Percentiles rank a stretch among this genome's conserved stretches.
Conservation (phyloP, 2,797 vertebrate genomes). For the Scomberomorus guttatus region DNA sequence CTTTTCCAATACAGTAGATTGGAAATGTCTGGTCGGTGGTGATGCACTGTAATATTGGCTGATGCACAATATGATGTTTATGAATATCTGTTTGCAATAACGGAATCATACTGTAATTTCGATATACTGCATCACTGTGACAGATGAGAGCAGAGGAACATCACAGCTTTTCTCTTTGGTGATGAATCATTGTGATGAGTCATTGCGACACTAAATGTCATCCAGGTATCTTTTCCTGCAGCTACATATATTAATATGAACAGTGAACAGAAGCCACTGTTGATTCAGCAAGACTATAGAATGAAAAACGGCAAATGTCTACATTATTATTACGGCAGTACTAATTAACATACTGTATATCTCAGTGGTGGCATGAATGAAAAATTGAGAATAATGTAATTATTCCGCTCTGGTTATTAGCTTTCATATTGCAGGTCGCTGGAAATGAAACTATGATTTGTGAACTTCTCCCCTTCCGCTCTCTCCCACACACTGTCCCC, state of each 20-base stretch:
- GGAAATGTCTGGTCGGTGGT: slow-evolving; percentile 8
- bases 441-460: slow-evolving; percentile 74
- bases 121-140: not conserved
- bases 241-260: slow-evolving; percentile 4
- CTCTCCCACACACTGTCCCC: no score
- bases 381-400: slow-evolving; percentile 62
- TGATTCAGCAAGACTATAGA: not conserved
- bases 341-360: slow-evolving; percentile 47
- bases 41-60: slow-evolving; percentile 6
- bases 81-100: slow-evolving; percentile 10
- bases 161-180: slow-evolving; percentile 4
- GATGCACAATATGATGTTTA: slow-evolving; percentile 3
- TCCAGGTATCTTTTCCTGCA: slow-evolving; percentile 8
- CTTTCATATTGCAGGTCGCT: slow-evolving; percentile 52
- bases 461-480: slow-evolving; percentile 22
- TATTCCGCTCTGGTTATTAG: slow-evolving; percentile 66
- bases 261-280: slow-evolving; percentile 18
- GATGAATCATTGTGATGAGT: slow-evolving; percentile 39
- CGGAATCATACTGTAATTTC: not conserved
- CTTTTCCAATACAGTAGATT: slow-evolving; percentile 17
- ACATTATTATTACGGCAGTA: slow-evolving; percentile 12
- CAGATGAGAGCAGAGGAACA: not conserved
- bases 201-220: slow-evolving; percentile 20
- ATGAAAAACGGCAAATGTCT: slow-evolving; percentile 17
- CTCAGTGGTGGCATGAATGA: slow-evolving; percentile 24